A percentile compares a stretch with the other conserved stretches of the same genome.
Evolutionary conservation across 1,140 invertebrate species (phyloP).

Genomic region (Proales similis): DNA sequence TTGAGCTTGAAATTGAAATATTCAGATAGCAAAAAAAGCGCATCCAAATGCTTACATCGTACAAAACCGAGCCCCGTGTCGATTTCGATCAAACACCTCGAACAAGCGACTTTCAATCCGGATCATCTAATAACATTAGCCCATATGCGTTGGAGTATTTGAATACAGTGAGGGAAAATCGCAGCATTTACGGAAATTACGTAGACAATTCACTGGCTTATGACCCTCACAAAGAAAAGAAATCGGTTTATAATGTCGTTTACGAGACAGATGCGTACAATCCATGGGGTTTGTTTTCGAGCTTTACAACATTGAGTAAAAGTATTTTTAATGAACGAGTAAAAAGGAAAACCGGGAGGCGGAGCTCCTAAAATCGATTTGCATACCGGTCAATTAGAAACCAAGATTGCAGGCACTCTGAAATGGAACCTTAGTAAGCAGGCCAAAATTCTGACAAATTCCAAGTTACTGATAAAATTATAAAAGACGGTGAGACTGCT

Average conservation of each 20-base stretch:
- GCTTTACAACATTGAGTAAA: too few relatives aligned
- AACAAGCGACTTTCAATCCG: too few relatives aligned
- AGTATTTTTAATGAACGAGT: too few relatives aligned
- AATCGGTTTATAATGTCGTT: slow-evolving; percentile 34
- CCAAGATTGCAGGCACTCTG: slow-evolving; percentile 26
- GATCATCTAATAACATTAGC: too few relatives aligned
- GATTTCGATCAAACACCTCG: too few relatives aligned
- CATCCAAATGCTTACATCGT: too few relatives aligned
- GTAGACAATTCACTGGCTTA: slow-evolving; percentile 26
- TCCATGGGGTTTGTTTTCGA: slow-evolving; percentile 35
- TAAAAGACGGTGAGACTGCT: slow-evolving; percentile 33
- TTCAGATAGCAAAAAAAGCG: too few relatives aligned
- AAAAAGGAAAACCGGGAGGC: slow-evolving; percentile 34
- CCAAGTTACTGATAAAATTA: not conserved
- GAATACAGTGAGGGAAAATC: slow-evolving; percentile 34
- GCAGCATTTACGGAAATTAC: slow-evolving; percentile 31
- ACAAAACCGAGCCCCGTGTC: too few relatives aligned
- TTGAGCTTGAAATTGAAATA: too few relatives aligned
- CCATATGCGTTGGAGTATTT: slow-evolving; percentile 30
- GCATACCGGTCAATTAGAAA: slow-evolving; percentile 7
- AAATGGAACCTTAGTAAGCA: slow-evolving; percentile 34
- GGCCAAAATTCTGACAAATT: not conserved
- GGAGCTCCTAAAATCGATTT: slow-evolving; percentile 32
- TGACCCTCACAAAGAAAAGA: slow-evolving; percentile 36
- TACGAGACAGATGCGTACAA: slow-evolving; percentile 36